Evolutionary conservation across 92 coral and sea anemone species (phyloP).

Genomic region (Porites evermanni): DNA sequence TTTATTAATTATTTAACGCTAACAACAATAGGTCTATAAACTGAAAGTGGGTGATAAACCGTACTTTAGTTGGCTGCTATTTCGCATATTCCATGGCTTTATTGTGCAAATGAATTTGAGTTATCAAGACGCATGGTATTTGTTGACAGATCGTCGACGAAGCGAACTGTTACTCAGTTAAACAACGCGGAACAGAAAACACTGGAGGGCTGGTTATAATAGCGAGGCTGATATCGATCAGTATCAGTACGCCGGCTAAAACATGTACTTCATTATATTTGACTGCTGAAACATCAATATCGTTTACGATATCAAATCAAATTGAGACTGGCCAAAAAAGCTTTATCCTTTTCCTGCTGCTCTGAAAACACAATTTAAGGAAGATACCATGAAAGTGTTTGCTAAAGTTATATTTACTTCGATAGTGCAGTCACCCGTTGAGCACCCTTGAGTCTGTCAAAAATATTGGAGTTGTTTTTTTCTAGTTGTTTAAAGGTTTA

Average conservation of each 20-base stretch:
- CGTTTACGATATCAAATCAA: background rate
- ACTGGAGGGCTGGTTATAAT: background rate
- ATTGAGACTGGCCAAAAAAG: background rate
- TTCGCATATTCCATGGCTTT: background rate
- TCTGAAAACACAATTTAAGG: background rate
- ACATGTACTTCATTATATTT: background rate
- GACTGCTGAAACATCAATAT: background rate
- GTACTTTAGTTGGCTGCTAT: background rate
- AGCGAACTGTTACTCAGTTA: background rate
- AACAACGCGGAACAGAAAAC: background rate
- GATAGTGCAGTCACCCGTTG: background rate
- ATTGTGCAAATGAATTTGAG: background rate
- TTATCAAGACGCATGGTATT: background rate
- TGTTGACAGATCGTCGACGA: background rate
- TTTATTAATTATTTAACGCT: too few species aligned
- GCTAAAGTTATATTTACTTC: background rate
- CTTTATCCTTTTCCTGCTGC: background rate
- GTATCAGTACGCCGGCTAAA: background rate
- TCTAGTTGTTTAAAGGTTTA: background rate
- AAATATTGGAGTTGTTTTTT: conserved; percentile 5
- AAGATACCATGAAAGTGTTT: background rate
- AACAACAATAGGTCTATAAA: too few species aligned
- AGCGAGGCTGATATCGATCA: background rate
- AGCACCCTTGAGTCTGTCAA: conserved; percentile 7
- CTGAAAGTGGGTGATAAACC: too few species aligned